Base-by-base conservation (phyloP, 2,888 invertebrate genomes). In the Brachypalpus laphriformis region DNA sequence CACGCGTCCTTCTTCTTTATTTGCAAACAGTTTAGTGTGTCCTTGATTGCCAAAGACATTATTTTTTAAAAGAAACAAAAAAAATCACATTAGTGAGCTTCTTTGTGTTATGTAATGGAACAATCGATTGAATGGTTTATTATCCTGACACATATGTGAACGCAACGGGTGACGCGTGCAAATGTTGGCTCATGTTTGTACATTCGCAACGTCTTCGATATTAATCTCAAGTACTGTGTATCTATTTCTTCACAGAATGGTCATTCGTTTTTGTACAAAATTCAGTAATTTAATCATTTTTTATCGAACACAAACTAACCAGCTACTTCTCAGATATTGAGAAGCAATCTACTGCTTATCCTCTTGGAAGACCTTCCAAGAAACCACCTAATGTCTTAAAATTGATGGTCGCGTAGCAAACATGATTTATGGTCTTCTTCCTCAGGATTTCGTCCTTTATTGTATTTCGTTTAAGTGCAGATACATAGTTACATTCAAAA, bases 101-200 rank as follows among this genome's bases (percentile, higher is more conserved):
- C 16, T 11, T 42, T 42, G 61, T 61, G 28, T 61, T 18, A 61
- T 28, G 61, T 42, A 61, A 61, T 45, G 42, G 18, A 14, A n/a
- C n/a, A 14, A 7, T 34, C 1, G n/a, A 20, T n/a, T n/a, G 34
- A 22, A 59, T 40, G 22, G 11, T 40, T 11, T 16, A n/a, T 57
- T n/a, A 7, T 20, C 22, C 3, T 3, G 9, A 16, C 42, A 61
- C 61, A 61, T 14, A 42, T 61, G 61, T 61, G 9, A 16, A 42
- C 16, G 9, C 61, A 9, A 28, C 22, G 42, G 42, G 25, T 61
- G 42, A 16, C 61, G 61, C 61, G 42, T 61, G 61, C 2, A 14
- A 56, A 56, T 34, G 9, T 34, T 11, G 2, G 1, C 40, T 42
- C 14, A 14, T 42, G 37, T 16, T 37, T 40, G 6, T 20, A 22